These are phyloP conservation scores for Eupelmus urozonus DNA, from an alignment of 2,888 invertebrate species.

Conservation along the genomic window DNA sequence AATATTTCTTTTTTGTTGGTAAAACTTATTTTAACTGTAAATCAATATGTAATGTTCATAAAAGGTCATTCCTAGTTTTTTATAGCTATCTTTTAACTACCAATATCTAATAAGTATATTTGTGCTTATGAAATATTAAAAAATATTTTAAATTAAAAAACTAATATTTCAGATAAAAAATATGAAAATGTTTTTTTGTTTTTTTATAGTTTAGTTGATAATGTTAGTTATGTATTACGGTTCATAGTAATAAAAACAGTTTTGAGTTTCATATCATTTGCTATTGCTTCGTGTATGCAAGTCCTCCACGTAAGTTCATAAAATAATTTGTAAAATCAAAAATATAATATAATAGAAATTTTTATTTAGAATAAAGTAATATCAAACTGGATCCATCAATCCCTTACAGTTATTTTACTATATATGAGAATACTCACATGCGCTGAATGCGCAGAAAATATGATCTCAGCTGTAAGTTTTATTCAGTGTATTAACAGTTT, in stretches of 20 bases:
- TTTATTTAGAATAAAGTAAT: neutral
- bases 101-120: neutral
- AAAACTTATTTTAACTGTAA: too few species aligned
- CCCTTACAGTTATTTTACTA: neutral
- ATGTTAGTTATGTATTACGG: neutral
- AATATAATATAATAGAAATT: too few species aligned
- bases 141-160: neutral
- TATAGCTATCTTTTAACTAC: neutral
- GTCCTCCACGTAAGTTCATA: constrained; percentile 3
- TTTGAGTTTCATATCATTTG: neutral
- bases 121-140: neutral
- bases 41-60: too few species aligned
- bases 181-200: too few species aligned
- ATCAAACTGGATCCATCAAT: neutral
- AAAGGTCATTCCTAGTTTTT: too few species aligned
- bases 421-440: neutral
- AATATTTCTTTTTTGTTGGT: too few species aligned
- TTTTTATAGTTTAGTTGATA: neutral
- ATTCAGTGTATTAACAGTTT: neutral
- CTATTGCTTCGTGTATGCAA: constrained; percentile 6
- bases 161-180: neutral
- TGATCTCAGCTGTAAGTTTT: constrained; percentile 10
- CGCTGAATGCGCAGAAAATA: constrained; percentile 7
- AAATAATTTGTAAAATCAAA: neutral
- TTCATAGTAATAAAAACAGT: constrained; percentile 2